Percentiles rank a stretch among this genome's conserved stretches.
Conservation (phyloP, 2,797 vertebrate genomes). For the Rallus crepitans region DNA sequence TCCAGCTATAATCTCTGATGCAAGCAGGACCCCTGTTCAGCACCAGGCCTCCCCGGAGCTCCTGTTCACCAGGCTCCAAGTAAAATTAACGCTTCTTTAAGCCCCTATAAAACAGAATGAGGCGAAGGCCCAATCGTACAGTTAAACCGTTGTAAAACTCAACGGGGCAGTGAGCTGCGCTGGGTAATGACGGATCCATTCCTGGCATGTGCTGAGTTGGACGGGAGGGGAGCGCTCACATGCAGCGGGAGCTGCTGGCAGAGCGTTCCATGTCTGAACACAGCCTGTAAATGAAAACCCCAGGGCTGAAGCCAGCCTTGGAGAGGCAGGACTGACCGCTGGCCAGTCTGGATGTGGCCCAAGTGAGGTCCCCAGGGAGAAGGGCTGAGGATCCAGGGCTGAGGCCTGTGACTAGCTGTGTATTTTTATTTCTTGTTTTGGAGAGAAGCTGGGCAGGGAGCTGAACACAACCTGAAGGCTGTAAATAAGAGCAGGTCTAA, state of each 20-base stretch:
- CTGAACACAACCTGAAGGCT: neutral
- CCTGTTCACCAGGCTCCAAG: neutral
- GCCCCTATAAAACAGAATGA: neutral
- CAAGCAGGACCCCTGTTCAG: neutral
- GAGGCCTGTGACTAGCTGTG: neutral
- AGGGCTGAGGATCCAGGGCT: neutral
- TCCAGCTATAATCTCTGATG: neutral
- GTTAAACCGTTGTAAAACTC: neutral
- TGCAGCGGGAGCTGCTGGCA: neutral
- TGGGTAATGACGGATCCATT: neutral
- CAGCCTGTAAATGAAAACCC: neutral
- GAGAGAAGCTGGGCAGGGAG: neutral
- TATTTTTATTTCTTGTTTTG: no score
- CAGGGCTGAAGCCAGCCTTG: neutral
- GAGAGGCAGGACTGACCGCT: neutral
- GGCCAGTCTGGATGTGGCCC: neutral
- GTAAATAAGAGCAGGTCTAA: neutral
- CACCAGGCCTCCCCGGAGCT: neutral
- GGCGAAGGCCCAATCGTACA: neutral
- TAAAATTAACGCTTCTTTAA: neutral
- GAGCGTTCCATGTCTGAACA: neutral
- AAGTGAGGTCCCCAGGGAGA: neutral
- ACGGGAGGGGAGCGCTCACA: rapidly evolving
- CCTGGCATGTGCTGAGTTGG: neutral
- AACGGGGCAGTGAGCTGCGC: neutral